Base-by-base conservation (phyloP, 2,797 vertebrate species). In the Sarcoramphus papa region DNA sequence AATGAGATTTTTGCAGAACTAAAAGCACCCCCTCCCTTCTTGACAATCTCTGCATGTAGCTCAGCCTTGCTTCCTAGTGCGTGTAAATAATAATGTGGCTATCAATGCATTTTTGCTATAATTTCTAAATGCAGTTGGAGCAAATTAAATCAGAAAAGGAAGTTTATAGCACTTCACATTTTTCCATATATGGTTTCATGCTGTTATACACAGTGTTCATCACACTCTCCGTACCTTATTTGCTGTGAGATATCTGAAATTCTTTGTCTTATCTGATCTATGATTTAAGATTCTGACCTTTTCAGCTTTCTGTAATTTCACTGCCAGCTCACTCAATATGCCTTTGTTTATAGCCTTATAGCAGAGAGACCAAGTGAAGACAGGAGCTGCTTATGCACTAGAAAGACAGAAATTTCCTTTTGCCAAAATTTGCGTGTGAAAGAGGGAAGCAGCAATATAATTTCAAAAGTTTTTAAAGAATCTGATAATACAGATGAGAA, bases 221-320 rank as follows among this genome's bases (percentile, higher is more conserved):
- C 92, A 90, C n/a, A 70, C 78, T 90, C 69, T 63, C 67, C 0
- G 0, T 67, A 81, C 51, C 35, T 88, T 95, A 96, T 94, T 90
- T 93, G 85, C 93, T 92, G 75, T 91, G 87, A 96, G 91, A 84
- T 85, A 93, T 88, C 76, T 88, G 85, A 91, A 92, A 84, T 92
- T 69, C 79, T 95, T 94, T 92, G 92, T 96, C 94, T 94, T 91
- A 93, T 94, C 91, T 95, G 89, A 95, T 96, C 82, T 83, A 79
- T 76, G 87, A 96, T 92, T 96, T 96, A 92, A 84, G 92, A 90
- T 75, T 86, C 79, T 97, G 96, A 97, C 96, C 97, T 97, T 97
- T 96, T 92, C 94, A 91, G 85, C 87, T 95, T 73, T 76, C 79
- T 81, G 79, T 96, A 90, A 92, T 94, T 92, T 94, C 85, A 84